Evolutionary conservation across 2,888 invertebrate species (phyloP).

Genomic region (Nemotelus nigrinus): DNA sequence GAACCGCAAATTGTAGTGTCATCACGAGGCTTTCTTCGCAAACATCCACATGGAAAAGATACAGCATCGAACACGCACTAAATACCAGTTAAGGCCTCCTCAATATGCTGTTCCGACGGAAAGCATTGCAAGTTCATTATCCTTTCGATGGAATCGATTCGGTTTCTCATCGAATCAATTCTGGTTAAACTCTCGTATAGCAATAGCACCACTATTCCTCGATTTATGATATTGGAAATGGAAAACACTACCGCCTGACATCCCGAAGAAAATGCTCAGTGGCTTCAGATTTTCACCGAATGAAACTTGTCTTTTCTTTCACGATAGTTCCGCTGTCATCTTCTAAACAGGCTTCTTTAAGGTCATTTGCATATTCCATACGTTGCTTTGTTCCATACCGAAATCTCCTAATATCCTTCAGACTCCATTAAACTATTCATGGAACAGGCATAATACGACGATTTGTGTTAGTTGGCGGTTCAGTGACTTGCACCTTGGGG

Average conservation of each 20-base stretch:
- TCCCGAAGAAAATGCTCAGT: too few species aligned
- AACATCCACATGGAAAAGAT: too few species aligned
- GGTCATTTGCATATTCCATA: constrained; percentile 24
- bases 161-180: neutral
- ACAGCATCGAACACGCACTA: too few species aligned
- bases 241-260: too few species aligned
- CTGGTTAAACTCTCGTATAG: neutral
- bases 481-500: too few species aligned
- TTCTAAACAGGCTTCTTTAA: neutral
- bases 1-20: too few species aligned
- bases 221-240: neutral
- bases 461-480: too few species aligned
- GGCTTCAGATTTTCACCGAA: constrained; percentile 8
- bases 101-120: neutral
- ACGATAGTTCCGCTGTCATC: constrained; percentile 6
- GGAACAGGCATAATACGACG: constrained; percentile 2
- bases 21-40: too few species aligned
- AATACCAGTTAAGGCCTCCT: neutral
- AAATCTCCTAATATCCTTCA: constrained; percentile 24
- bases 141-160: constrained; percentile 4
- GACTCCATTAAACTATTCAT: constrained; percentile 24
- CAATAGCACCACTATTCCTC: neutral
- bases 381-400: constrained; percentile 1
- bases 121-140: constrained; percentile 18
- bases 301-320: neutral